A percentile compares a stretch with the other conserved stretches of the same genome.
These are phyloP conservation scores for Nasonia giraulti DNA, from an alignment of 1,140 invertebrate species.

Conservation along the genomic window DNA sequence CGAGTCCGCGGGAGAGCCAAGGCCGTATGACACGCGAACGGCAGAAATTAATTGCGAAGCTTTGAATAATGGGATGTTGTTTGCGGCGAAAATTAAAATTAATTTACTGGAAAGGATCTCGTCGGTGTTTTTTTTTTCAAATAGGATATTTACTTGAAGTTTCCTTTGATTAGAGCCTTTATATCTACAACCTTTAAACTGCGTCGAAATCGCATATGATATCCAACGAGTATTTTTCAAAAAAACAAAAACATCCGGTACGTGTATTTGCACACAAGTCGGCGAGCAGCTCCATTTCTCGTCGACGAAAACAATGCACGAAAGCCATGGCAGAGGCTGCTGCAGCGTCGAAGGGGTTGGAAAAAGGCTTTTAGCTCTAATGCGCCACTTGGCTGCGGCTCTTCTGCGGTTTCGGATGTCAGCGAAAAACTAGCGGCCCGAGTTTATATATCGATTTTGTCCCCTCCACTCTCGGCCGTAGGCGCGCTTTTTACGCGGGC, in stretches of 20 bases:
- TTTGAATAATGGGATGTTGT: slow-evolving; percentile 41
- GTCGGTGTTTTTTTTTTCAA: too few species aligned
- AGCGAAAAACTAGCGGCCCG: slow-evolving; percentile 41
- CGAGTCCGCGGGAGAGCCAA: neutral
- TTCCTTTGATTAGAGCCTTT: too few species aligned
- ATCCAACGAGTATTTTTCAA: too few species aligned
- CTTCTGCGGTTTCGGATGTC: slow-evolving; percentile 45
- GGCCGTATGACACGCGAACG: neutral
- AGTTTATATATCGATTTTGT: slow-evolving; percentile 43
- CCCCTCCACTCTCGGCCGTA: neutral
- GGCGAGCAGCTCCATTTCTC: too few species aligned
- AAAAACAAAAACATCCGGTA: too few species aligned
- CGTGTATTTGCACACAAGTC: too few species aligned
- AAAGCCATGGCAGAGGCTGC: neutral
- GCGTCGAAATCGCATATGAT: too few species aligned
- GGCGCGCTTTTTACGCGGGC: neutral
- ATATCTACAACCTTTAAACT: too few species aligned
- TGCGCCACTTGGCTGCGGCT: slow-evolving; percentile 45
- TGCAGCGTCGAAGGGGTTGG: neutral
- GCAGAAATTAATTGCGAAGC: slow-evolving; percentile 26
- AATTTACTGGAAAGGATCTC: too few species aligned
- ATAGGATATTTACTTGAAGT: too few species aligned
- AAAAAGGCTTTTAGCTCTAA: slow-evolving; percentile 51
- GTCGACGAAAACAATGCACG: slow-evolving; percentile 16
- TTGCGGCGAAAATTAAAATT: neutral